phyloP scores from a whole-genome alignment of 2,797 vertebrate genomes.

The Aphelocoma californica region DNA sequence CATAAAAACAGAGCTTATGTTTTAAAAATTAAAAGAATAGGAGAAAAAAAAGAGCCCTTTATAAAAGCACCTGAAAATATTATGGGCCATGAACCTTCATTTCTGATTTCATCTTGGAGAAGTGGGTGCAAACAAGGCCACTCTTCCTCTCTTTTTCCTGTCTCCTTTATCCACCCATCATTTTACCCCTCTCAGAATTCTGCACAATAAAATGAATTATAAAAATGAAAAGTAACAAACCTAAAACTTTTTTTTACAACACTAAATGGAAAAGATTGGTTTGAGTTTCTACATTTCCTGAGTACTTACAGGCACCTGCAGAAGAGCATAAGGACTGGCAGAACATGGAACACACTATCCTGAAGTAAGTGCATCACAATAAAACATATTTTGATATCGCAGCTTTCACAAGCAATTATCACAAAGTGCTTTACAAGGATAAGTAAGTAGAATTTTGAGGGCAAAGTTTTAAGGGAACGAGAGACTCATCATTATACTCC shows the following conservation, averaged over 20 bases:
- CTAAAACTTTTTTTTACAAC: background rate
- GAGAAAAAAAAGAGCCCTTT: background rate
- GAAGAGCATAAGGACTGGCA: background rate
- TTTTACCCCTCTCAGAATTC: background rate
- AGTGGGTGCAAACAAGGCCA: background rate
- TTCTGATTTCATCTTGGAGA: background rate
- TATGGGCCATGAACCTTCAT: background rate
- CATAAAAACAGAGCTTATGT: background rate
- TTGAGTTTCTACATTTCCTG: background rate
- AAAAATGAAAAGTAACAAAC: background rate
- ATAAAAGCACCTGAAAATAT: background rate
- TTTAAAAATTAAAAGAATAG: background rate
- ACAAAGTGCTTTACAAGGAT: background rate
- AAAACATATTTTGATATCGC: background rate
- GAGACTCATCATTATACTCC: background rate
- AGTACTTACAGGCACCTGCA: slow-evolving; percentile 3
- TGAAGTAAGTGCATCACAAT: slow-evolving; percentile 9
- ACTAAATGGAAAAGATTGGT: slow-evolving; percentile 20
- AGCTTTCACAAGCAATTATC: background rate
- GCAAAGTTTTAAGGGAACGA: background rate
- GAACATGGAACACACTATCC: background rate
- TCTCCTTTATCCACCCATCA: background rate
- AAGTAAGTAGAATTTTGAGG: background rate
- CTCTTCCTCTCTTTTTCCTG: background rate
- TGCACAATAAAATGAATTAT: background rate